Conservation (phyloP, 2,113 vertebrate genomes). For the Calyptommatus sinebrachiatus region DNA sequence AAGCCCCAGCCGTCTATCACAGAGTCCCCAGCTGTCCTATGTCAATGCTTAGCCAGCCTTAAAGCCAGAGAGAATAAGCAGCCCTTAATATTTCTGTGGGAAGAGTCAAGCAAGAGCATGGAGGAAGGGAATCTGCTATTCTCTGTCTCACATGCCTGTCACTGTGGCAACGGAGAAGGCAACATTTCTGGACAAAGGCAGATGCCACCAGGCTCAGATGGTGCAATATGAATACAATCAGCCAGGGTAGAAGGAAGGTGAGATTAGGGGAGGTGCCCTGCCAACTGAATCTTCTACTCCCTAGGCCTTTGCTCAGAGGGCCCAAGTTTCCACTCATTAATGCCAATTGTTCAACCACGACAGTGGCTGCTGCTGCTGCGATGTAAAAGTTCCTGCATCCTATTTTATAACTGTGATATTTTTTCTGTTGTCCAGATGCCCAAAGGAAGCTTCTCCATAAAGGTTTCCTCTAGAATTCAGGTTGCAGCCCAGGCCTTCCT, state of each 20-base stretch:
- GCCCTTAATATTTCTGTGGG: accelerated
- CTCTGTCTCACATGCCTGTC: accelerated
- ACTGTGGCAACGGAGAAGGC: background rate
- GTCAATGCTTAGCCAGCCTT: conserved; percentile 2
- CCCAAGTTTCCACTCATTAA: background rate
- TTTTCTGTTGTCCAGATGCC: background rate
- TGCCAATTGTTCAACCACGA: too few species aligned
- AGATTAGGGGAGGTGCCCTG: accelerated
- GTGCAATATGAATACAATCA: accelerated
- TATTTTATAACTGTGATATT: background rate
- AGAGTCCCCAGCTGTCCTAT: background rate
- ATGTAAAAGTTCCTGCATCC: background rate
- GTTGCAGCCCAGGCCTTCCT: background rate
- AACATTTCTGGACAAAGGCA: background rate
- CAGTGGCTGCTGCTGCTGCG: too few species aligned
- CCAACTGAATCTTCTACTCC: background rate
- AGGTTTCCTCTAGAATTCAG: background rate
- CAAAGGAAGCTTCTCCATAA: too few species aligned
- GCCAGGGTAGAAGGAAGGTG: accelerated
- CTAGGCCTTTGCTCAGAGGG: accelerated
- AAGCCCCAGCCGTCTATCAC: background rate
- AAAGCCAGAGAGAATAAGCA: background rate
- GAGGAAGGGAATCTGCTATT: background rate
- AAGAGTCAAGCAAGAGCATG: background rate
- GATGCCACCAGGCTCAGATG: accelerated